Evolutionary conservation across 2,888 invertebrate species (phyloP).

Genomic region (Pristionchus arcanus): DNA sequence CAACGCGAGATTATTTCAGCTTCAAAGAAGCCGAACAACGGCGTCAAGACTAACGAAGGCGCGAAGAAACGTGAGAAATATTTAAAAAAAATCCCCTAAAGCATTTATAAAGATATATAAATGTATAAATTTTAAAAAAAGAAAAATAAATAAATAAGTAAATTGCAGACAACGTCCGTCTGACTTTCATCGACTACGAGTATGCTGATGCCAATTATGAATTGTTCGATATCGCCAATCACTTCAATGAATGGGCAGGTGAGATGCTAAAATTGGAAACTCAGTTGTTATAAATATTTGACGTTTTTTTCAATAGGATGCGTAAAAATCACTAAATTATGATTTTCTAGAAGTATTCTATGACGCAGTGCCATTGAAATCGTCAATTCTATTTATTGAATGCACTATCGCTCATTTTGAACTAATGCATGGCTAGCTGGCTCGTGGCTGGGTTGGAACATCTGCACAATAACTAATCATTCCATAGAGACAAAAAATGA

Average conservation of each 20-base stretch:
- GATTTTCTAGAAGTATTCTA: too few relatives aligned
- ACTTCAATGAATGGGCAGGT: slow-evolving; percentile 98
- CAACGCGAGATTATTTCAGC: slow-evolving; percentile 4
- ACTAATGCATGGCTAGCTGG: too few relatives aligned
- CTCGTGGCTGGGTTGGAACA: too few relatives aligned
- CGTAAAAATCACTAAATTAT: too few relatives aligned
- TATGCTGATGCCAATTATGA: slow-evolving; percentile 95
- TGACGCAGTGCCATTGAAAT: too few relatives aligned
- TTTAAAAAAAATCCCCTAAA: background rate
- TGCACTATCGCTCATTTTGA: too few relatives aligned
- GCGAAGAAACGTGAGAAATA: background rate
- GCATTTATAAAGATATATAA: background rate
- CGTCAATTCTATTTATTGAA: too few relatives aligned
- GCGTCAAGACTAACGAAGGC: background rate
- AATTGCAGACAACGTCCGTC: background rate
- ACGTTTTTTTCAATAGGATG: too few relatives aligned
- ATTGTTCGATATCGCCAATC: slow-evolving; percentile 96
- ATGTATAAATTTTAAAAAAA: background rate
- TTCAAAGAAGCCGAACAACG: background rate
- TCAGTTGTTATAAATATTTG: too few relatives aligned
- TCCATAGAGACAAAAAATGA: too few relatives aligned
- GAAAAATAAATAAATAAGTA: background rate
- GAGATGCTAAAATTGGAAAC: too few relatives aligned
- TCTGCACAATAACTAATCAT: too few relatives aligned
- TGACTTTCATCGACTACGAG: slow-evolving; percentile 95